phyloP scores from a whole-genome alignment of 2,113 vertebrate species.

The Calidris pygmaea region DNA sequence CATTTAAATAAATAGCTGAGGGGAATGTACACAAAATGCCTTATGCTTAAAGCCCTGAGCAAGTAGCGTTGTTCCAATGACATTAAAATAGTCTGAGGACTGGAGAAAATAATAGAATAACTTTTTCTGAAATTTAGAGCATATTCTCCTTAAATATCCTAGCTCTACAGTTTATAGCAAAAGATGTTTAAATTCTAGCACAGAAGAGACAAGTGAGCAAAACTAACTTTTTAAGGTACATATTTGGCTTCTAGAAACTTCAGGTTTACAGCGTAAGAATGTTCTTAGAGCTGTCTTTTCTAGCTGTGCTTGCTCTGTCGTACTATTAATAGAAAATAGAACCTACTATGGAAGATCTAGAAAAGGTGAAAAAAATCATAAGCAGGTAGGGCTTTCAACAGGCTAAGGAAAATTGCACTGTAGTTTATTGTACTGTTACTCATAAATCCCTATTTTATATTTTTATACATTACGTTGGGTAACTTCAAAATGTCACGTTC shows the following conservation, averaged over 20 bases:
- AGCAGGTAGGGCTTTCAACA: not conserved
- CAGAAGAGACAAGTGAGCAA: not conserved
- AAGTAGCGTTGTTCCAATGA: not conserved
- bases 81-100: not conserved
- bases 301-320: not conserved
- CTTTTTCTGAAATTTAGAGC: not conserved
- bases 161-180: not conserved
- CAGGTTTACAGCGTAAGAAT: not conserved
- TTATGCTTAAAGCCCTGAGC: conserved; percentile 32
- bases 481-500: not conserved
- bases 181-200: not conserved
- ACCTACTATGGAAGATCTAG: not conserved
- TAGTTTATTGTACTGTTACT: conserved; percentile 38
- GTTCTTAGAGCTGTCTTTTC: not conserved
- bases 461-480: conserved; percentile 26
- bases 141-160: not conserved
- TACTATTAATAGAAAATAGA: not conserved
- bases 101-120: not conserved
- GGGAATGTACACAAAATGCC: conserved; percentile 21
- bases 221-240: not conserved
- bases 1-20: not conserved
- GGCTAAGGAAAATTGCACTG: conserved; percentile 32
- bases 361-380: not conserved
- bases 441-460: not conserved
- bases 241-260: not conserved